Conservation (phyloP, 2,797 vertebrate genomes). For the Myotis pilosus region DNA sequence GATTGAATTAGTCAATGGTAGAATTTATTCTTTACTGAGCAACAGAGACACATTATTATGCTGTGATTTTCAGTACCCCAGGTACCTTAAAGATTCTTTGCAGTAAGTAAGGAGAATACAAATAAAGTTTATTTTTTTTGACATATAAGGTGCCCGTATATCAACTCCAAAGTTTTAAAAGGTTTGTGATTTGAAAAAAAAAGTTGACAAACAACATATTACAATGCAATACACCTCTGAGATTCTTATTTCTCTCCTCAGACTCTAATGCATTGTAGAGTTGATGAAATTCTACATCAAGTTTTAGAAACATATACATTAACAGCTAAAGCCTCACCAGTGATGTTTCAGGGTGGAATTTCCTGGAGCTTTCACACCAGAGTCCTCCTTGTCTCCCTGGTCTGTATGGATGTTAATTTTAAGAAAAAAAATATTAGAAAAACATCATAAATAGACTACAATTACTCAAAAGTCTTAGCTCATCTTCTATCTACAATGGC, state of each 20-base stretch:
- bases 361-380: neutral
- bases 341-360: neutral
- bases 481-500: neutral
- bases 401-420: neutral
- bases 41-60: neutral
- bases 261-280: neutral
- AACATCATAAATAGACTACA: neutral
- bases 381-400: neutral
- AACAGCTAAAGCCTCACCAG: neutral
- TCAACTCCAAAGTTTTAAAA: constrained; percentile 28
- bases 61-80: neutral
- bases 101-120: neutral
- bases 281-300: neutral
- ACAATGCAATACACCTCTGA: neutral
- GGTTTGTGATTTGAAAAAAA: neutral
- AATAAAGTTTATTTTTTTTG: constrained; percentile 19
- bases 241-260: neutral
- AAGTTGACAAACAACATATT: neutral
- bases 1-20: neutral
- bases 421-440: neutral
- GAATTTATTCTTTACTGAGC: constrained; percentile 12
- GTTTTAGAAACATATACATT: neutral
- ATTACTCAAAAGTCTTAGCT: neutral
- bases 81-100: neutral
- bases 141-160: neutral